Evolutionary conservation across 2,797 vertebrate genomes (phyloP).

Genomic region (Neosilurus hyrtlii): DNA sequence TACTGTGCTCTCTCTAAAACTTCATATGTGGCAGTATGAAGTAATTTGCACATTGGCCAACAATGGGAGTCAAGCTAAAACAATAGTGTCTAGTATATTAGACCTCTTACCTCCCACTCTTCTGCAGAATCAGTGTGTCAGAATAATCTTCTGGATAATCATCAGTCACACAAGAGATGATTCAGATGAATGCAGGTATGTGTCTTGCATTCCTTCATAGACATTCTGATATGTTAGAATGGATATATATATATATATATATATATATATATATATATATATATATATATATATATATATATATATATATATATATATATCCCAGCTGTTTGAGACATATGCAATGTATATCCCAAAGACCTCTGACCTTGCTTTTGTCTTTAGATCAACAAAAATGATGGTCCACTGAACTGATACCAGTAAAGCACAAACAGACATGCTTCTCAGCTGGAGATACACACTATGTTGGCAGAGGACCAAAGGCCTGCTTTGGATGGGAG

Average conservation of each 20-base stretch:
- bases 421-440: constrained; percentile 3
- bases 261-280: no score
- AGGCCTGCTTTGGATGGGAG: not conserved
- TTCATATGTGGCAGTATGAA: not conserved
- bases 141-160: not conserved
- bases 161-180: not conserved
- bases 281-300: no score
- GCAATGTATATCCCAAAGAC: not conserved
- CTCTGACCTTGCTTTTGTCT: not conserved
- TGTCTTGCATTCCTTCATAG: no score
- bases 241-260: no score
- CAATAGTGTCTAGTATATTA: not conserved
- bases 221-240: not conserved
- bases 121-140: not conserved
- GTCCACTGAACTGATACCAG: constrained; percentile 8
- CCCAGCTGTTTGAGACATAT: not conserved
- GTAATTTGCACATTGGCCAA: not conserved
- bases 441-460: constrained; percentile 9
- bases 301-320: not conserved
- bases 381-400: constrained; percentile 29
- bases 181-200: not conserved
- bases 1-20: not conserved
- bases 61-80: not conserved
- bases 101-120: not conserved
- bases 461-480: constrained; percentile 10